A percentile compares a stretch with the other conserved stretches of the same genome.
Evolutionary conservation across 2,888 invertebrate species (phyloP).

Genomic region (Drosophila lutescens): DNA sequence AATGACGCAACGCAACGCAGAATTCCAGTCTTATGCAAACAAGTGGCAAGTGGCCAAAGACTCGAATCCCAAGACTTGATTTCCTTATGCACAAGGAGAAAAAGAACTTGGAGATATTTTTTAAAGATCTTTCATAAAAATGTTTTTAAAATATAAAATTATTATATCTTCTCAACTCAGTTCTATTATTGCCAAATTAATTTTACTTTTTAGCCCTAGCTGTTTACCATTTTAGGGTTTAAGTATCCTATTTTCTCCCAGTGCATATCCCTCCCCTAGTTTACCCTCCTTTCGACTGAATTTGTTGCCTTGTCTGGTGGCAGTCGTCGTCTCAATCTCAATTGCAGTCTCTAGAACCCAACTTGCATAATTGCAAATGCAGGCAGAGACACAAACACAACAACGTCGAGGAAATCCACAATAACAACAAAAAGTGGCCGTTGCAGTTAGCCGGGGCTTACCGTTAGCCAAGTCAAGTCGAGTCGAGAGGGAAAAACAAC

Average conservation of each 20-base stretch:
- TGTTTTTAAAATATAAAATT: too few species aligned
- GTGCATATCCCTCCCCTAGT: neutral
- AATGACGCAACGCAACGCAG: slow-evolving; percentile 68
- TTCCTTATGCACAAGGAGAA: slow-evolving; percentile 11
- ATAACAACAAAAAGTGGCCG: slow-evolving; percentile 54
- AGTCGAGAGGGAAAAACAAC: slow-evolving; percentile 27
- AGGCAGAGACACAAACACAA: slow-evolving; percentile 48
- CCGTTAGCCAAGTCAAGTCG: slow-evolving; percentile 52
- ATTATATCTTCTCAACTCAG: too few species aligned
- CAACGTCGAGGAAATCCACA: slow-evolving; percentile 29
- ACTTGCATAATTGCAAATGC: slow-evolving; percentile 47
- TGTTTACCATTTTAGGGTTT: neutral
- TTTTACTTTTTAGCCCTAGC: neutral
- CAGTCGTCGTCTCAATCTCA: slow-evolving; percentile 43
- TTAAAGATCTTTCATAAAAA: too few species aligned
- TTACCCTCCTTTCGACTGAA: slow-evolving; percentile 18
- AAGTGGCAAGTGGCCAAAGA: slow-evolving; percentile 56
- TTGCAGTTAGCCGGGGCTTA: slow-evolving; percentile 70
- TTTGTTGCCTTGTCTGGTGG: slow-evolving; percentile 43
- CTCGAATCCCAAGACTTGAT: slow-evolving; percentile 38
- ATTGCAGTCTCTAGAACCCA: slow-evolving; percentile 38
- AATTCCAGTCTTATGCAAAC: slow-evolving; percentile 56
- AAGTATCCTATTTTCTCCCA: neutral
- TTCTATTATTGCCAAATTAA: too few species aligned
- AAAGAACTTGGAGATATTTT: too few species aligned